Conservation (phyloP, 2,113 vertebrate genomes). For the Otis tarda region DNA sequence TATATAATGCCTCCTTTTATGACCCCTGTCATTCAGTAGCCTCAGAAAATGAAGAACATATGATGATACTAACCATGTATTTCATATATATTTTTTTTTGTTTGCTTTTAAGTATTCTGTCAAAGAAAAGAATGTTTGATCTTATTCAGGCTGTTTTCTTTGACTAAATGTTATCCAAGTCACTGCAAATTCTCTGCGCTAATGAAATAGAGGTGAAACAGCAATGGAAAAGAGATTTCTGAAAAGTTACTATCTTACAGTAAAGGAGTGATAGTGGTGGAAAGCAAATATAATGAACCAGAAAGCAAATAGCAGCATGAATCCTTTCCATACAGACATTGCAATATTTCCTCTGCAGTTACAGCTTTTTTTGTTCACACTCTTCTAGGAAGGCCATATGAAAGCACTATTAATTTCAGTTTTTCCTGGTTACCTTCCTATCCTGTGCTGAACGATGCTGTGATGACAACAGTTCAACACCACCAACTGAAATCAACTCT, state of each 20-base stretch:
- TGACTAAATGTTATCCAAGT: not conserved
- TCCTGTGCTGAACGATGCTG: not conserved
- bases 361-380: not conserved
- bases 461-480: constrained; percentile 17
- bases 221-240: not conserved
- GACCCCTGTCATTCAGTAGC: not conserved
- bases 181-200: not conserved
- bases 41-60: not conserved
- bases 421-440: constrained; percentile 24
- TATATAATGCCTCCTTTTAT: not conserved
- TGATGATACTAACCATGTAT: not conserved
- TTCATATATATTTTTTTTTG: not conserved
- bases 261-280: not conserved
- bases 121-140: not conserved
- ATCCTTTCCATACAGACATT: not conserved
- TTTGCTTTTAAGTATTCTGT: not conserved
- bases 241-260: not conserved
- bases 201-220: not conserved
- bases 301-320: constrained; percentile 29
- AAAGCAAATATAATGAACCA: constrained; percentile 32
- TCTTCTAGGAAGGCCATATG: not conserved
- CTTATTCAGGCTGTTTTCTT: not conserved
- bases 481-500: not conserved
- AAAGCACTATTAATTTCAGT: constrained; percentile 23
- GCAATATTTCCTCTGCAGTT: not conserved